phyloP scores from a whole-genome alignment of 2,797 vertebrate species.

The Rhinella marina region DNA sequence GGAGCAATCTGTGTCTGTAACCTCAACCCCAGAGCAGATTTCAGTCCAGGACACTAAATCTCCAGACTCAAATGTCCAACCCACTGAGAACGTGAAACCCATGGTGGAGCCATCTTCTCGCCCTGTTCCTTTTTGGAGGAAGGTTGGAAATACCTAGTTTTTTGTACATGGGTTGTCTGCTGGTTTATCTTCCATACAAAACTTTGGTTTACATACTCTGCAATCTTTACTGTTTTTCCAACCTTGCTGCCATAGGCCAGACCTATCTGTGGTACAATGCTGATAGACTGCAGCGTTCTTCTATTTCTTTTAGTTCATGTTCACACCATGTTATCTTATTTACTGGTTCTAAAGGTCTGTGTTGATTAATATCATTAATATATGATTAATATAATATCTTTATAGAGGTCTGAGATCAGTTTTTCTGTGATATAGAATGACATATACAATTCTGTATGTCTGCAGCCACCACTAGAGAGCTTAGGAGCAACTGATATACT shows the following conservation, averaged over 20 bases:
- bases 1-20: slow-evolving; percentile 65
- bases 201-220: neutral
- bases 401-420: neutral
- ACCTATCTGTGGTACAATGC: neutral
- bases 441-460: too few relatives aligned
- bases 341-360: neutral
- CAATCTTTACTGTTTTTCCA: neutral
- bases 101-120: slow-evolving; percentile 68
- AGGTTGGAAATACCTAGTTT: slow-evolving; percentile 66
- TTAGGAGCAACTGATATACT: too few relatives aligned
- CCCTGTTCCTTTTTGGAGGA: slow-evolving; percentile 78
- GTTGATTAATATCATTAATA: neutral
- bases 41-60: slow-evolving; percentile 63
- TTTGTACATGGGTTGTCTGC: neutral
- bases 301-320: neutral
- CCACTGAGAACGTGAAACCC: slow-evolving; percentile 68
- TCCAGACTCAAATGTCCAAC: slow-evolving; percentile 76
- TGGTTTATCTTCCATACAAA: neutral
- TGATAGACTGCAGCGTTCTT: neutral
- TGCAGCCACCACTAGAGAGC: too few relatives aligned
- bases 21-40: slow-evolving; percentile 73
- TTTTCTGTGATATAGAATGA: neutral
- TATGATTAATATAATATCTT: too few relatives aligned
- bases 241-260: neutral
- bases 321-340: neutral